Evolutionary conservation across 2,888 invertebrate genomes (phyloP).

Genomic region (Polyploca ridens): DNA sequence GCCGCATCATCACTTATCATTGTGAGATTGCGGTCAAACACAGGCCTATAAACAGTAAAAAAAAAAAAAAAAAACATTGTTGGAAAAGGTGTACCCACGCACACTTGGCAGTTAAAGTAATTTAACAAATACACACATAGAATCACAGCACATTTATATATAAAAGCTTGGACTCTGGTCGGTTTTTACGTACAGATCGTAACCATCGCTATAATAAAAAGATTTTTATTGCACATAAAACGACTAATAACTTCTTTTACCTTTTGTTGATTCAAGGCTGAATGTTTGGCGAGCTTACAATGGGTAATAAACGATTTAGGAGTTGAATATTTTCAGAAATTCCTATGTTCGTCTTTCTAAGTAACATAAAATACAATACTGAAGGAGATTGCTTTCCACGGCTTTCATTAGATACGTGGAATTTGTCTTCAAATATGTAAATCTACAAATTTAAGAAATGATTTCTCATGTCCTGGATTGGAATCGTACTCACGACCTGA

Average conservation of each 20-base stretch:
- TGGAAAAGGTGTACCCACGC: too few species aligned
- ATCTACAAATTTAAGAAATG: too few species aligned
- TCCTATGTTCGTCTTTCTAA: neutral
- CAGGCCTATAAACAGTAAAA: too few species aligned
- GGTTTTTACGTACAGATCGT: constrained; percentile 54
- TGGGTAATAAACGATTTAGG: constrained; percentile 1
- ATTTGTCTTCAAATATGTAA: neutral
- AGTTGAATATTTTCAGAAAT: neutral
- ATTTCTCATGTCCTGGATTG: neutral
- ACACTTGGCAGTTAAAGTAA: too few species aligned
- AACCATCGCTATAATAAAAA: constrained; percentile 16
- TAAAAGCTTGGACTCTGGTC: neutral
- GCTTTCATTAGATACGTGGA: neutral
- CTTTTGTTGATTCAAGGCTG: constrained; percentile 8
- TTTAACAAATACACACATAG: too few species aligned
- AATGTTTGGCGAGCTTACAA: constrained; percentile 2
- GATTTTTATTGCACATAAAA: constrained; percentile 23
- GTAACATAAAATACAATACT: neutral
- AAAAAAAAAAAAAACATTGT: too few species aligned
- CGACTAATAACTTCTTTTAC: constrained; percentile 23
- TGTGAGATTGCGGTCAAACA: too few species aligned
- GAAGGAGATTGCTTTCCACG: neutral
- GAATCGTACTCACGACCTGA: neutral
- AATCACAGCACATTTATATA: neutral
- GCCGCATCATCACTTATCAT: too few species aligned